phyloP scores from a whole-genome alignment of 1,140 invertebrate species.

The Drosophila tristis region DNA sequence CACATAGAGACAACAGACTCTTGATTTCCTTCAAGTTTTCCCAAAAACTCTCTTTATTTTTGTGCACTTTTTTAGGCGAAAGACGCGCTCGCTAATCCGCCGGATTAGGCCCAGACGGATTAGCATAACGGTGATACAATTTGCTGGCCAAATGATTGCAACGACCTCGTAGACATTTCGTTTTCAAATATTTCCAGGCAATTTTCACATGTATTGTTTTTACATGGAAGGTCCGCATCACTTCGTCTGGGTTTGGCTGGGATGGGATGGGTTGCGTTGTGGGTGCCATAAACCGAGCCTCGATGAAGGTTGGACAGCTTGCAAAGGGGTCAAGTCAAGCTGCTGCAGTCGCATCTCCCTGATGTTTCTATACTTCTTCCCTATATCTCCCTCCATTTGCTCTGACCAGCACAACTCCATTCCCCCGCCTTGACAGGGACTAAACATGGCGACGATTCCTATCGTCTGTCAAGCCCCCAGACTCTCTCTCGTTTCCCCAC shows the following conservation, averaged over 20 bases:
- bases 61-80: constrained; percentile 70
- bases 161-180: constrained; percentile 55
- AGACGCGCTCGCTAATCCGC: constrained; percentile 66
- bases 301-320: neutral
- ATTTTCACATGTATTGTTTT: constrained; percentile 45
- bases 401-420: no score
- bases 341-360: constrained; percentile 23
- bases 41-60: constrained; percentile 65
- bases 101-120: constrained; percentile 73
- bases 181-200: constrained; percentile 8
- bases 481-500: neutral
- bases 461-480: constrained; percentile 34
- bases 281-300: constrained; percentile 48
- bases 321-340: constrained; percentile 74
- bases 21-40: constrained; percentile 67
- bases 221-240: constrained; percentile 62
- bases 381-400: neutral
- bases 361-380: neutral
- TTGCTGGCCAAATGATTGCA: constrained; percentile 61
- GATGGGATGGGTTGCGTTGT: neutral
- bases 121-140: constrained; percentile 79
- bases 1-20: constrained; percentile 38
- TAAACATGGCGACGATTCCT: constrained; percentile 44
- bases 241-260: no score
- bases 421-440: constrained; percentile 1